Evolutionary conservation across 2,797 vertebrate species (phyloP).

Genomic region (Pachyuromys duprasi): DNA sequence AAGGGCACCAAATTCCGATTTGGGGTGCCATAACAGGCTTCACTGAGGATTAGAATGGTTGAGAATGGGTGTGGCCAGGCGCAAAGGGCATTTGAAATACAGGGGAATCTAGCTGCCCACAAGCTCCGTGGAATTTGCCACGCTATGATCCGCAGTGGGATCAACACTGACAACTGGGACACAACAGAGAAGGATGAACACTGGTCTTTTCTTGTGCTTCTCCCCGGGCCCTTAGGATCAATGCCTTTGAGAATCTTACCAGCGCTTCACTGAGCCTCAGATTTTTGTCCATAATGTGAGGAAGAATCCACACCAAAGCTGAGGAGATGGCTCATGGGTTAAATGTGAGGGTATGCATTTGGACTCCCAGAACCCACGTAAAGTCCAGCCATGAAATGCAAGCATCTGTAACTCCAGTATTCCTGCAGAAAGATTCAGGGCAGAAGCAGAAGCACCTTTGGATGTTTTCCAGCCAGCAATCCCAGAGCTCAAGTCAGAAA

Average conservation of each 20-base stretch:
- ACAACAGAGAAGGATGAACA: rapidly evolving
- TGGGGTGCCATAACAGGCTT: not conserved
- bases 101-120: rapidly evolving
- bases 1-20: not conserved
- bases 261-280: not conserved
- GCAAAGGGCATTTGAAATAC: not conserved
- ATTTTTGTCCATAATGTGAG: not conserved
- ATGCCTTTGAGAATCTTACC: no score
- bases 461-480: not conserved
- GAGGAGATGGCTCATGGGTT: no score
- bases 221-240: no score
- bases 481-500: not conserved
- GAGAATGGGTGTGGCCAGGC: no score
- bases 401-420: not conserved
- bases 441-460: not conserved
- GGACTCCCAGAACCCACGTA: not conserved
- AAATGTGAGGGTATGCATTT: not conserved
- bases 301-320: not conserved
- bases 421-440: not conserved
- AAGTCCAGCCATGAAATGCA: not conserved
- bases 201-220: rapidly evolving
- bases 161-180: rapidly evolving
- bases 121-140: rapidly evolving
- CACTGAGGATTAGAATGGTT: not conserved
- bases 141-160: rapidly evolving